Conservation (phyloP, 2,113 vertebrate genomes). For the Oostethus manadensis region DNA sequence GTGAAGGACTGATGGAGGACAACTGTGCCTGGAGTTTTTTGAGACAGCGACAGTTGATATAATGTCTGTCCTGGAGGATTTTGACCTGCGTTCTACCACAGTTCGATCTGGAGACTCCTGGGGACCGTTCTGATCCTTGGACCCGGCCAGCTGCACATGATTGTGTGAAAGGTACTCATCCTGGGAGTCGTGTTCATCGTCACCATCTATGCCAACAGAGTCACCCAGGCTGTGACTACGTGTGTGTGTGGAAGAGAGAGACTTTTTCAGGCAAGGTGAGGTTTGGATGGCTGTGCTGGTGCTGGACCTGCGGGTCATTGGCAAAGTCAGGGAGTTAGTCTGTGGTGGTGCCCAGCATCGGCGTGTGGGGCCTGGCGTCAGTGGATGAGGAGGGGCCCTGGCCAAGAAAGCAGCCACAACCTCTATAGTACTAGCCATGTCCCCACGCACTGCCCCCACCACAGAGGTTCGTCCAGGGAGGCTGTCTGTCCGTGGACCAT, state of each 20-base stretch:
- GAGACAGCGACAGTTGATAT: conserved; percentile 41
- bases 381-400: conserved; percentile 69
- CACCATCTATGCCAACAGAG: conserved; percentile 50
- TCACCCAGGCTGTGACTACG: conserved; percentile 68
- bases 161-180: conserved; percentile 52
- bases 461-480: conserved; percentile 63
- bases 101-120: conserved; percentile 25
- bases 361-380: conserved; percentile 68
- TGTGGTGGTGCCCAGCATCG: conserved; percentile 72
- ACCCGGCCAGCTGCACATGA: conserved; percentile 23
- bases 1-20: conserved; percentile 44
- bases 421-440: conserved; percentile 70
- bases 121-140: conserved; percentile 45
- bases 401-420: conserved; percentile 67
- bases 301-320: conserved; percentile 66
- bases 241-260: conserved; percentile 48
- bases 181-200: conserved; percentile 64
- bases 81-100: conserved; percentile 49
- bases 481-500: conserved; percentile 31
- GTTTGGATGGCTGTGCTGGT: conserved; percentile 83
- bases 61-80: conserved; percentile 34
- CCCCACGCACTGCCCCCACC: conserved; percentile 71
- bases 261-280: conserved; percentile 77
- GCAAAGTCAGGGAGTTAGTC: conserved; percentile 74
- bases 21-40: conserved; percentile 58